Evolutionary conservation across 1,140 invertebrate species (phyloP).

Genomic region (Calosoma granatense): DNA sequence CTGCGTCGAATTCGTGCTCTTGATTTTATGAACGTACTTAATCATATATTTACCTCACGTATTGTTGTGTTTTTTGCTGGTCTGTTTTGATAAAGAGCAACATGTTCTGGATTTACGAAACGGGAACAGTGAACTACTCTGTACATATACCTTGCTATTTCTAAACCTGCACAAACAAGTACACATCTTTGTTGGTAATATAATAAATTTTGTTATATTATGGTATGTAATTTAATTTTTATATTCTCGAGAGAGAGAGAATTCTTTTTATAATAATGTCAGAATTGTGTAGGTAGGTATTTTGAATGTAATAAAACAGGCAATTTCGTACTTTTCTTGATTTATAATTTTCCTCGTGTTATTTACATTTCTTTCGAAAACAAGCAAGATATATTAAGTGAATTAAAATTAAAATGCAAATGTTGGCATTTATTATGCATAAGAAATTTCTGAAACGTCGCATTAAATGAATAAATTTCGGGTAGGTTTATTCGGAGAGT

Average conservation of each 20-base stretch:
- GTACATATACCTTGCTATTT: not conserved
- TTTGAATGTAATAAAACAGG: not conserved
- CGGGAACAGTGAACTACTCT: not conserved
- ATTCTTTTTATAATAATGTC: too few relatives aligned
- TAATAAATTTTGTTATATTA: too few relatives aligned
- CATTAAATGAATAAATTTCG: not conserved
- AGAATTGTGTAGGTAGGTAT: not conserved
- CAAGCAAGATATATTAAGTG: not conserved
- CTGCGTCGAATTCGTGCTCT: slow-evolving; percentile 17
- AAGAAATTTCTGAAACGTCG: not conserved
- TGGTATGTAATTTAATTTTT: too few relatives aligned
- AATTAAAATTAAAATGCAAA: not conserved
- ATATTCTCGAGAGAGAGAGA: not conserved
- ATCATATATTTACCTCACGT: slow-evolving; percentile 19
- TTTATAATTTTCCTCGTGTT: too few relatives aligned
- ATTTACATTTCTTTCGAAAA: too few relatives aligned
- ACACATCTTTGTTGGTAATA: not conserved
- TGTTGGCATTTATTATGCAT: not conserved
- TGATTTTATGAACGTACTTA: slow-evolving; percentile 17
- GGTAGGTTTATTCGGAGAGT: too few relatives aligned
- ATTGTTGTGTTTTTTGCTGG: slow-evolving; percentile 9
- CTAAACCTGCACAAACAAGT: not conserved
- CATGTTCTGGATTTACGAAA: not conserved
- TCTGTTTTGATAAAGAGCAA: not conserved
- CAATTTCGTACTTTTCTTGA: not conserved